Percentiles rank a stretch among this genome's conserved stretches.
Conservation (phyloP, 2,113 vertebrate genomes). For the Callionymus lyra region DNA sequence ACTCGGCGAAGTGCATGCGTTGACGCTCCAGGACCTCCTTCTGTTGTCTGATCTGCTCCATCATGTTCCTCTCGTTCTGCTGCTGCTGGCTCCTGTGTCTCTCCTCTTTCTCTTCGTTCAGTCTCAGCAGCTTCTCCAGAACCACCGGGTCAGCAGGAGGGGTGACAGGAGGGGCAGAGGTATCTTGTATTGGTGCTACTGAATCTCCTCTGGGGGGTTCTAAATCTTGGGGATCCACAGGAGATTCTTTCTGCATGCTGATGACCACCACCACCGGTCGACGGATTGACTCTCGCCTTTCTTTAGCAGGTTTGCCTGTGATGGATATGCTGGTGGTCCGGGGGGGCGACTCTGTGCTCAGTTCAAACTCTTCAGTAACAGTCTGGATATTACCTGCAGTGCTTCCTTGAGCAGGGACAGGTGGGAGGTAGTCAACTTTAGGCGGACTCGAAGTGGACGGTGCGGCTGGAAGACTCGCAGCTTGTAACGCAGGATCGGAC, state of each 20-base stretch:
- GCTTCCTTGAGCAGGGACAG: constrained; percentile 69
- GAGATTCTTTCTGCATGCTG: constrained; percentile 67
- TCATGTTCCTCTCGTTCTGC: constrained; percentile 89
- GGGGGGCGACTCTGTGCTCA: neutral
- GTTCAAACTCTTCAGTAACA: constrained; percentile 22
- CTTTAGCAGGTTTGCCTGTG: constrained; percentile 29
- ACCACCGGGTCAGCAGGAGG: constrained; percentile 39
- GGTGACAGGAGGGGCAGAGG: constrained; percentile 2
- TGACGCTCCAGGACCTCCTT: constrained; percentile 81
- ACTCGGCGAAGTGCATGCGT: constrained; percentile 70
- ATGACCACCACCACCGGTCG: constrained; percentile 68
- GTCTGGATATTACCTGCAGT: constrained; percentile 2
- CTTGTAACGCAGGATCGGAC: constrained; percentile 10
- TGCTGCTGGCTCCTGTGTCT: constrained; percentile 80
- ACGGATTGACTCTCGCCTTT: constrained; percentile 39
- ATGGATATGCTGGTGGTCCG: constrained; percentile 9
- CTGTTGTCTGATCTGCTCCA: constrained; percentile 91
- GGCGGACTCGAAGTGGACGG: constrained; percentile 36
- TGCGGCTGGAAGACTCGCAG: constrained; percentile 8
- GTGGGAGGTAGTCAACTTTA: constrained; percentile 71
- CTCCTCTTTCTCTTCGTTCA: constrained; percentile 83
- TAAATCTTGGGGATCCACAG: constrained; percentile 34
- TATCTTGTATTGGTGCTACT: constrained; percentile 6
- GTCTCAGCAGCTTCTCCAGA: constrained; percentile 78
- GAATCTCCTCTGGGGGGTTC: constrained; percentile 33